Percentiles rank a stretch among this genome's conserved stretches.
phyloP scores from a whole-genome alignment of 2,797 vertebrate species.

The Lepus oiostolus region DNA sequence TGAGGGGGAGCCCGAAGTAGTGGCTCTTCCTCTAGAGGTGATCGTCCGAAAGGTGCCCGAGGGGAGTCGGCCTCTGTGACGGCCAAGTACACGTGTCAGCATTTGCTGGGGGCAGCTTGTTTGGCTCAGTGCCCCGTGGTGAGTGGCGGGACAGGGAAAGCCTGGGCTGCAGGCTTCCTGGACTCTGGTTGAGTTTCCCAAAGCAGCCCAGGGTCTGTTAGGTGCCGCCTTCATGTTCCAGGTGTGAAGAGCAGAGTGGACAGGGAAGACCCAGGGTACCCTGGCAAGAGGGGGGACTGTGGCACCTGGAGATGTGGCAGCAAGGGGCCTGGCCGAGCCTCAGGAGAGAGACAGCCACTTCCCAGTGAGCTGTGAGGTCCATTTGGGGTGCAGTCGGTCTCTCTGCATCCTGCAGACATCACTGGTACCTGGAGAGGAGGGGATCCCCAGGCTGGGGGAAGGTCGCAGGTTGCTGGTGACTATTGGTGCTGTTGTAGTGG shows the following conservation, averaged over 20 bases:
- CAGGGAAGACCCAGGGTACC: not conserved
- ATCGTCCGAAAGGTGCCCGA: slow-evolving; percentile 1
- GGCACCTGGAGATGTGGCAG: not conserved
- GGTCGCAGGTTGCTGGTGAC: not conserved
- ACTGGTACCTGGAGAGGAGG: not conserved
- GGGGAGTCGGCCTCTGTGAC: not conserved
- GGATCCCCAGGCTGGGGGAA: not conserved
- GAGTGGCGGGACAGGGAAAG: not conserved
- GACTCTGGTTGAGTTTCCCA: not conserved
- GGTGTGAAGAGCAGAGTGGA: not conserved
- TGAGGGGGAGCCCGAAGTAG: slow-evolving; percentile 7
- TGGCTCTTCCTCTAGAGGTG: not conserved
- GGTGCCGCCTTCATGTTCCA: not conserved
- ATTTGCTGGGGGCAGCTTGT: not conserved
- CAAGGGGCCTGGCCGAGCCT: not conserved
- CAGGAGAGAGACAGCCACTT: slow-evolving; percentile 34
- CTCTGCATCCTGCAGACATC: not conserved
- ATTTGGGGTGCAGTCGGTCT: not conserved
- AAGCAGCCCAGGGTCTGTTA: not conserved
- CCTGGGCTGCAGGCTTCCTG: not conserved
- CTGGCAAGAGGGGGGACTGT: not conserved
- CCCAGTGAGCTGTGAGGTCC: not conserved
- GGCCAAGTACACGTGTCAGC: not conserved
- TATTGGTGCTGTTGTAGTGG: not conserved
- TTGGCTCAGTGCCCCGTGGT: slow-evolving; percentile 25